Evolutionary conservation across 2,113 vertebrate genomes (phyloP).

Genomic region (Burhinus bistriatus): DNA sequence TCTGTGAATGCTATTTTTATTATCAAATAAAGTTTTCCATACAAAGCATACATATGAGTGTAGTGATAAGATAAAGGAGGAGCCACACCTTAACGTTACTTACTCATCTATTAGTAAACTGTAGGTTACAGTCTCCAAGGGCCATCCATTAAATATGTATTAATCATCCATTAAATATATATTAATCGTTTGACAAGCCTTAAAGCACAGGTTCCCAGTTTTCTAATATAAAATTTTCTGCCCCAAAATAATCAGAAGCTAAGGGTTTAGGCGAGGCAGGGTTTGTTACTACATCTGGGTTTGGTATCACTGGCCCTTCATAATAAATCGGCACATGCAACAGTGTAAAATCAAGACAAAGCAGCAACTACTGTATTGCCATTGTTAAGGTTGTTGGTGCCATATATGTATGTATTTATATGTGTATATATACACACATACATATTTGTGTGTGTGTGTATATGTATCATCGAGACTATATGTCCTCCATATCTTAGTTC

Average conservation of each 20-base stretch:
- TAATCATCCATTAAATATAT: not conserved
- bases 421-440: not conserved
- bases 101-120: not conserved
- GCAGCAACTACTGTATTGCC: not conserved
- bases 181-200: not conserved
- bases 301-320: not conserved
- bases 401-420: not conserved
- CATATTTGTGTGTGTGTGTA: not conserved
- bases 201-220: not conserved
- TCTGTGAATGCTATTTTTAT: constrained; percentile 98
- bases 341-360: not conserved
- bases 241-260: not conserved
- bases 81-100: not conserved
- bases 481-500: not conserved
- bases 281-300: not conserved
- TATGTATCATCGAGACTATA: not conserved
- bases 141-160: not conserved
- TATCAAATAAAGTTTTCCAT: constrained; percentile 98
- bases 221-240: not conserved
- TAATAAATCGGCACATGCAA: not conserved
- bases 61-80: constrained; percentile 60
- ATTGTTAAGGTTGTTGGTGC: not conserved
- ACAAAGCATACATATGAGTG: constrained; percentile 77
- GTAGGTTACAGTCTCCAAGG: not conserved
- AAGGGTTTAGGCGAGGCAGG: not conserved